These are phyloP conservation scores for Zalophus californianus DNA, from an alignment of 2,797 vertebrate genomes.

Conservation along the genomic window DNA sequence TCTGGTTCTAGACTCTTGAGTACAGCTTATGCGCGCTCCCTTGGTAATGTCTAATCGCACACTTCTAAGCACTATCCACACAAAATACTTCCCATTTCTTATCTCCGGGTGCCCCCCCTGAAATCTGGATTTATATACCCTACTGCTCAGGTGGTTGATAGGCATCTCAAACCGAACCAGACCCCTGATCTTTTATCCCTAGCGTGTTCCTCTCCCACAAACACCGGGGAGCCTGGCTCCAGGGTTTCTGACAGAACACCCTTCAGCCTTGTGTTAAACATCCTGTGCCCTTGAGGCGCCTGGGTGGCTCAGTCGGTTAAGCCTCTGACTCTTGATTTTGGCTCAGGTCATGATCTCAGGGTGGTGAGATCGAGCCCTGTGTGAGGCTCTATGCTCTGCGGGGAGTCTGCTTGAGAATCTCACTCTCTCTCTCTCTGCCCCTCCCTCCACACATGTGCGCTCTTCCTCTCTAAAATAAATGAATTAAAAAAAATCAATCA, in stretches of 20 bases:
- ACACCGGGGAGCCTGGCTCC: not conserved
- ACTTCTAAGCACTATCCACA: not conserved
- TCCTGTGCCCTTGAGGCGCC: not conserved
- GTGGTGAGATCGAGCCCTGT: not conserved
- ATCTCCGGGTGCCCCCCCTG: not conserved
- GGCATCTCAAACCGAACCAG: not conserved
- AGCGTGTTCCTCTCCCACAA: not conserved
- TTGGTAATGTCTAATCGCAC: not conserved
- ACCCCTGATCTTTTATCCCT: fast-evolving
- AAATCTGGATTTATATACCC: not conserved
- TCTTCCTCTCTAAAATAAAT: not conserved
- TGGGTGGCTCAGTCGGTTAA: not conserved
- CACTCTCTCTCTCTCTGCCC: not conserved
- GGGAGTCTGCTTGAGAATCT: not conserved
- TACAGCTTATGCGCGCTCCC: fast-evolving
- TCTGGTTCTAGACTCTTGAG: fast-evolving
- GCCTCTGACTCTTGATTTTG: not conserved
- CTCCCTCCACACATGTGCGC: not conserved
- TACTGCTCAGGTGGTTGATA: fast-evolving
- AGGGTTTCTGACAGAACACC: not conserved
- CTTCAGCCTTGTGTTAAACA: not conserved
- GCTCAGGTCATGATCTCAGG: not conserved
- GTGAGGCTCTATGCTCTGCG: not conserved
- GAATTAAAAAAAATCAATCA: not conserved
- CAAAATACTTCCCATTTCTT: fast-evolving